Evolutionary conservation across 2,888 invertebrate species (phyloP), one percentile per base, ranked within the genome.

Genomic region (Thera britannica): DNA sequence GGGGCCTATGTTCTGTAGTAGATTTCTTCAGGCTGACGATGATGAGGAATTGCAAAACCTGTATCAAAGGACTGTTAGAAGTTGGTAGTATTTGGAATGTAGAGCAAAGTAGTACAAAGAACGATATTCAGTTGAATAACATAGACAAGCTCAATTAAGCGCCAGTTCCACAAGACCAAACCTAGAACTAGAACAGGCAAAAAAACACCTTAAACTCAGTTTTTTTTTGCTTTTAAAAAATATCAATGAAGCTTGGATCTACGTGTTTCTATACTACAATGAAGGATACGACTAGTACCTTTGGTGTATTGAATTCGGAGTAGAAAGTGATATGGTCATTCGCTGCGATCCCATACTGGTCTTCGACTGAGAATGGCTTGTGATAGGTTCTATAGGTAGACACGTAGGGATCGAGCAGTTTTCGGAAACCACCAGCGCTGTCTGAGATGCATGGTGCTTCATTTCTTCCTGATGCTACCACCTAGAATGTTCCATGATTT

Each of bases 321-420:
- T 92, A 93, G 56, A 86, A 87, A 2, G 93, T 93, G 48, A 94
- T 90, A 1, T 92, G 93, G 62, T 94, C 93, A 66, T 92, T 93
- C 2, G 89, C 88, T 1, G 85, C 91, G 41, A 93, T 87, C 0
- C 89, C 89, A 65, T 88, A 89, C 71, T 90, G 90, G 12, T 93
- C 92, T 12, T 89, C 88, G 3, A 78, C 61, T 3, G 89, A 82
- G 62, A 90, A 93, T 0, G 89, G 90, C 51, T 82, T 86, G 68
- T 92, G 85, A 55, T 75, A 80, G 1, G 78, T 65, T 64, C 92
- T 83, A 66, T 92, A 90, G 0, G 90, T 90, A 0, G 92, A 83
- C 38, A 92, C 75, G 70, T 93, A 94, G 0, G 93, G 93, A 62
- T 94, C 93, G 2, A 90, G 69, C 1, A 85, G 76, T 63, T 84